Evolutionary conservation across 1,140 invertebrate genomes (phyloP).

Genomic region (Lethocerus indicus): DNA sequence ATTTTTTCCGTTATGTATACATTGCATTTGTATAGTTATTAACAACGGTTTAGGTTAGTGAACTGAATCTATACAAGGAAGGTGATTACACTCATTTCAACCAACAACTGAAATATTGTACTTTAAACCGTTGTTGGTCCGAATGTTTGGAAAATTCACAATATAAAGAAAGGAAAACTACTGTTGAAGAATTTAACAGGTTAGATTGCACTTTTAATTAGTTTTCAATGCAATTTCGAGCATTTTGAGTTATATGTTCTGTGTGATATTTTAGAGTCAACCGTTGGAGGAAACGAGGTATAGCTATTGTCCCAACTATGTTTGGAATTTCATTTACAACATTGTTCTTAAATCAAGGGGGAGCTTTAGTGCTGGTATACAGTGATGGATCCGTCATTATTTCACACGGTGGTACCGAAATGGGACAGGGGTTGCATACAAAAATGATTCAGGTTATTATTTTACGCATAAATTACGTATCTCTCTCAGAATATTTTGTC

Average conservation of each 20-base stretch:
- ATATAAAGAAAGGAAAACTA: slow-evolving; percentile 37
- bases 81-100: slow-evolving; percentile 64
- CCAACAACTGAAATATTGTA: slow-evolving; percentile 57
- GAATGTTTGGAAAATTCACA: slow-evolving; percentile 57
- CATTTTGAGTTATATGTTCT: not conserved
- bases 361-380: slow-evolving; percentile 78
- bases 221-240: not conserved
- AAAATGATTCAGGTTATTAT: slow-evolving; percentile 72
- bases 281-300: slow-evolving; percentile 74
- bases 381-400: slow-evolving; percentile 81
- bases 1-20: not conserved
- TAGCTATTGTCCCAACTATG: slow-evolving; percentile 73
- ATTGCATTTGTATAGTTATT: not conserved
- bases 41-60: slow-evolving; percentile 38
- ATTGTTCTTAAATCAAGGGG: slow-evolving; percentile 70
- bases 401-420: slow-evolving; percentile 85
- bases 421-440: slow-evolving; percentile 91
- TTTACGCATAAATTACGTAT: too few relatives aligned
- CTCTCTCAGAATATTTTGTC: too few relatives aligned
- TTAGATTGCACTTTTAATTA: slow-evolving; percentile 21
- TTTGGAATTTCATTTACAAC: slow-evolving; percentile 78
- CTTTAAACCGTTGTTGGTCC: slow-evolving; percentile 61
- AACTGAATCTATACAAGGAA: slow-evolving; percentile 67
- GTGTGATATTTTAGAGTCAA: slow-evolving; percentile 26
- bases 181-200: slow-evolving; percentile 57